Conservation (phyloP, 2,113 vertebrate genomes). For the Caretta caretta region DNA sequence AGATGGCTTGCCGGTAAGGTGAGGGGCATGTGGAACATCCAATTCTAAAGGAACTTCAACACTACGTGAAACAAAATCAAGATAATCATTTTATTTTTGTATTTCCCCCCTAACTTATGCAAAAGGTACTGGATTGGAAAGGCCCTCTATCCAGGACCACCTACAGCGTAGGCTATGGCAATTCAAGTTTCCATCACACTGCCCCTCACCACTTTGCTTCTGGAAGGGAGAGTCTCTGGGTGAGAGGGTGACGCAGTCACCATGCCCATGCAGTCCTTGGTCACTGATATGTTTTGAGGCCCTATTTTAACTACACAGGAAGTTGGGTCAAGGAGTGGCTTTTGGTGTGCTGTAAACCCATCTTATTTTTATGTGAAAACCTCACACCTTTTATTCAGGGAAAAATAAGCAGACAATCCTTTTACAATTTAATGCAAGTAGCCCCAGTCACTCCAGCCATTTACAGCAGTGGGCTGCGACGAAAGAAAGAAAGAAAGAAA, state of each 20-base stretch:
- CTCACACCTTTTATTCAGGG: neutral
- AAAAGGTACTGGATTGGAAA: neutral
- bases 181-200: neutral
- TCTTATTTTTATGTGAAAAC: neutral
- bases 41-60: slow-evolving; percentile 34
- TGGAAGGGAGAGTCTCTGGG: neutral
- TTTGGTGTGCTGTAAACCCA: neutral
- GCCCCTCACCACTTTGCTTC: fast-evolving
- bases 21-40: slow-evolving; percentile 37
- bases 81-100: slow-evolving; percentile 31
- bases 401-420: fast-evolving
- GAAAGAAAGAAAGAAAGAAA: neutral
- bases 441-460: neutral
- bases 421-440: neutral
- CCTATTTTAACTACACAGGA: neutral
- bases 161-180: neutral
- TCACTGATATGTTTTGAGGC: neutral
- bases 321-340: neutral
- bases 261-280: neutral
- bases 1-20: slow-evolving; percentile 32
- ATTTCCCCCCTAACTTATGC: neutral
- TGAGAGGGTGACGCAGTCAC: neutral
- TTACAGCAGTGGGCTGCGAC: neutral
- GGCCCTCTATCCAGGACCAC: neutral
- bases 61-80: slow-evolving; percentile 31